Conservation (phyloP, 1,140 invertebrate species). For the Augochlora pura region DNA sequence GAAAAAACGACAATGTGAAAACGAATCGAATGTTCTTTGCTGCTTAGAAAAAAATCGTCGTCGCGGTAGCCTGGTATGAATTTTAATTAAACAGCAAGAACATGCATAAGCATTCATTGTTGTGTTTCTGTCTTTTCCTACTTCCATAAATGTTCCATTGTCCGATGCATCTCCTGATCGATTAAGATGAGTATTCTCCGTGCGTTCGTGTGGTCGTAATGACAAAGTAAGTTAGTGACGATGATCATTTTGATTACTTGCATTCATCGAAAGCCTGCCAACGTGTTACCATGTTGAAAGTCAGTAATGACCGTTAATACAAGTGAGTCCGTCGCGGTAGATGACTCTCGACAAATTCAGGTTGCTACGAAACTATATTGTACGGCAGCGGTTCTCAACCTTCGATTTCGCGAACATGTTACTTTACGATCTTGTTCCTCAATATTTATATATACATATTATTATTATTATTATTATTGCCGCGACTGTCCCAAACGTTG, state of each 20-base stretch:
- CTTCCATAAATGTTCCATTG: not conserved
- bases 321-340: not conserved
- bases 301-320: conserved; percentile 1
- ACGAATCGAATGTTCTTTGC: no score
- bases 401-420: not conserved
- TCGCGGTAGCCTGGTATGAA: no score
- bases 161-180: not conserved
- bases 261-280: not conserved
- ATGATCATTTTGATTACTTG: not conserved
- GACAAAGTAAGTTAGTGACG: not conserved
- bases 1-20: no score
- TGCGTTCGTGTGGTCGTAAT: no score
- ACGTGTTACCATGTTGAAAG: not conserved
- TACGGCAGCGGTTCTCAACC: conserved; percentile 10
- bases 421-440: not conserved
- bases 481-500: no score
- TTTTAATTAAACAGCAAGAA: no score
- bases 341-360: conserved; percentile 16
- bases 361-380: not conserved
- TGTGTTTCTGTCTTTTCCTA: no score
- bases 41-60: no score
- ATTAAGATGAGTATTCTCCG: not conserved
- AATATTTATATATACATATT: not conserved
- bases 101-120: no score
- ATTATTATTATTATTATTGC: not conserved